Conservation (phyloP, 2,888 invertebrate species). For the Drosophila subquinaria region DNA sequence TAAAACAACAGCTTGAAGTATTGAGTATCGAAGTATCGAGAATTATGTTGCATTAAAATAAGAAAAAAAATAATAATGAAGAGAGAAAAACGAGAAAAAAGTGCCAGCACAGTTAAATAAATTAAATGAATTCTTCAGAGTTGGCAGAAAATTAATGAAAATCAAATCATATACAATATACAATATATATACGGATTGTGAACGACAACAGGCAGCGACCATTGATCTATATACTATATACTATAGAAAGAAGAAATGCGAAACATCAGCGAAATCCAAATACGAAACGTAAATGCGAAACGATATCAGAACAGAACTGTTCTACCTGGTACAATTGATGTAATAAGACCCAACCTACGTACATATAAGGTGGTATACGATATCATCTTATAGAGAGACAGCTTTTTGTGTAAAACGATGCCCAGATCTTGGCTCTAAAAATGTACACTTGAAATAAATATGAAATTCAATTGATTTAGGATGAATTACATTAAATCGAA, state of each 20-base stretch:
- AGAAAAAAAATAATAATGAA: neutral
- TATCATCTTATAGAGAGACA: slow-evolving; percentile 11
- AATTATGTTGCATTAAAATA: slow-evolving; percentile 38
- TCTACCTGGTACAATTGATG: slow-evolving; percentile 17
- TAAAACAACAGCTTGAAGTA: slow-evolving; percentile 4
- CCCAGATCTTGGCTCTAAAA: slow-evolving; percentile 5
- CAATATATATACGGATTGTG: neutral
- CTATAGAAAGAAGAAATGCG: slow-evolving; percentile 55
- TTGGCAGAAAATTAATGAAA: slow-evolving; percentile 32
- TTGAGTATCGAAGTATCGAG: too few relatives aligned
- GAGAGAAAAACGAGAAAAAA: neutral
- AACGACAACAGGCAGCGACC: slow-evolving; percentile 29
- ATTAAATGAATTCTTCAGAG: slow-evolving; percentile 15
- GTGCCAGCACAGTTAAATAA: slow-evolving; percentile 39
- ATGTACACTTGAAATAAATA: neutral
- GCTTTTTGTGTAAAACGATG: slow-evolving; percentile 16
- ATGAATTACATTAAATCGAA: too few relatives aligned
- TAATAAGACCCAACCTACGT: slow-evolving; percentile 11
- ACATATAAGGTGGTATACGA: slow-evolving; percentile 10
- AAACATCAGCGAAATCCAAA: slow-evolving; percentile 71
- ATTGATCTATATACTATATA: slow-evolving; percentile 55
- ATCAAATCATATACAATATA: slow-evolving; percentile 39
- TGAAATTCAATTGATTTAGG: neutral
- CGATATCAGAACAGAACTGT: slow-evolving; percentile 15
- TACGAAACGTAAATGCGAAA: slow-evolving; percentile 15